Conservation (phyloP, 2,888 invertebrate species). For the Andrena bucephala region DNA sequence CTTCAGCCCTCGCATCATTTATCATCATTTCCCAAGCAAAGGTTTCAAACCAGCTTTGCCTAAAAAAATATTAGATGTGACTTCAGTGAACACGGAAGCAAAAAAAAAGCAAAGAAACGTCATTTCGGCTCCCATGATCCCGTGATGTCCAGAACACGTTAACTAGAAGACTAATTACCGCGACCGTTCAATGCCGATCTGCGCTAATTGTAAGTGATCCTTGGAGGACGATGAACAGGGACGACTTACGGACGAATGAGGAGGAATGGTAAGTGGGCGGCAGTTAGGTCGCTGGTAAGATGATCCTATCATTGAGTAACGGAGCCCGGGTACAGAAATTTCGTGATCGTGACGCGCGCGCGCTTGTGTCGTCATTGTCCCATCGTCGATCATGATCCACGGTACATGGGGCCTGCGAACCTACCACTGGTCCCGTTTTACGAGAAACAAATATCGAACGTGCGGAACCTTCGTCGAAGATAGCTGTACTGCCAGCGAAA, state of each 20-base stretch:
- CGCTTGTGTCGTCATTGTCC: conserved; percentile 65
- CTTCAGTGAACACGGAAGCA: not conserved
- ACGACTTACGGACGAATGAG: conserved; percentile 42
- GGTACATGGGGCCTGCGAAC: conserved; percentile 61
- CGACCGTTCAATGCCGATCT: conserved; percentile 44
- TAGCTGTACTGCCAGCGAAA: conserved; percentile 65
- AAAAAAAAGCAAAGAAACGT: conserved; percentile 28
- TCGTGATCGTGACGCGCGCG: conserved; percentile 81
- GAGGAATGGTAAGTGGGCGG: conserved; percentile 58
- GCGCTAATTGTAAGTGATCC: conserved; percentile 69
- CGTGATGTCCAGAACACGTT: conserved; percentile 54
- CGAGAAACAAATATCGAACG: conserved; percentile 58
- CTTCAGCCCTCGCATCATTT: no score
- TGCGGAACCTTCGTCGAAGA: conserved; percentile 43
- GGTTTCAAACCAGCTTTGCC: no score
- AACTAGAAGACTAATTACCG: conserved; percentile 64
- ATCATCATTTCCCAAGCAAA: no score
- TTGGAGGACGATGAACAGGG: conserved; percentile 49
- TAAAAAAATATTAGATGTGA: no score
- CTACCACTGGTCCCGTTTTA: conserved; percentile 45
- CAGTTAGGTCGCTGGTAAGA: conserved; percentile 70
- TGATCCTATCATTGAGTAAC: conserved; percentile 83
- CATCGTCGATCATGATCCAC: conserved; percentile 79
- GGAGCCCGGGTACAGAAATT: conserved; percentile 80
- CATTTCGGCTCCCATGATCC: conserved; percentile 12